These are phyloP conservation scores for Callipepla squamata DNA, from an alignment of 2,113 vertebrate genomes.

Conservation along the genomic window DNA sequence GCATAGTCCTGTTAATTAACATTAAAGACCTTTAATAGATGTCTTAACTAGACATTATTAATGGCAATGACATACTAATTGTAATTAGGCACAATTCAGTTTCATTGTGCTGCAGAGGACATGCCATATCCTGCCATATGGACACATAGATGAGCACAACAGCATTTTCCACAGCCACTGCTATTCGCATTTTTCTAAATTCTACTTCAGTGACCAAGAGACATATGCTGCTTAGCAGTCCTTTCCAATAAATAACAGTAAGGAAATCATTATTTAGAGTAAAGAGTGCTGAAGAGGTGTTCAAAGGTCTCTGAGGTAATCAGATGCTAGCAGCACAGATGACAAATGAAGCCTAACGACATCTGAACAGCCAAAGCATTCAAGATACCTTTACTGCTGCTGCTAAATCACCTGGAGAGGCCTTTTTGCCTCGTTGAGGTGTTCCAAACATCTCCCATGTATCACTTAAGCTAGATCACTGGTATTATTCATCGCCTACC, in stretches of 20 bases:
- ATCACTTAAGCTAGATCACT: not conserved
- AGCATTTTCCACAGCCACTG: not conserved
- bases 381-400: not conserved
- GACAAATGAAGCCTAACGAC: not conserved
- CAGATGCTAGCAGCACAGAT: not conserved
- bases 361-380: not conserved
- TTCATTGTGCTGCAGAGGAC: constrained; percentile 72
- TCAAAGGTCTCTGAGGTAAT: not conserved
- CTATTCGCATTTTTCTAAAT: not conserved
- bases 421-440: not conserved
- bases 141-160: not conserved
- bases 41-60: constrained; percentile 75
- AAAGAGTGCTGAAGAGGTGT: not conserved
- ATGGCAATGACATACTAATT: constrained; percentile 69
- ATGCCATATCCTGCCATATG: not conserved
- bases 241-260: not conserved
- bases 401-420: not conserved
- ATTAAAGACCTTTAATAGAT: constrained; percentile 71
- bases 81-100: constrained; percentile 66
- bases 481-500: not conserved
- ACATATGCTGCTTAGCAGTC: not conserved
- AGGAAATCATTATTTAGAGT: not conserved
- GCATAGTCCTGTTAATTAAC: constrained; percentile 79
- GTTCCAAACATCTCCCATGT: not conserved
- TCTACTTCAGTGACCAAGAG: not conserved